These are phyloP conservation scores for Scaptomyza graminum DNA, from an alignment of 1,140 invertebrate genomes.

Conservation along the genomic window DNA sequence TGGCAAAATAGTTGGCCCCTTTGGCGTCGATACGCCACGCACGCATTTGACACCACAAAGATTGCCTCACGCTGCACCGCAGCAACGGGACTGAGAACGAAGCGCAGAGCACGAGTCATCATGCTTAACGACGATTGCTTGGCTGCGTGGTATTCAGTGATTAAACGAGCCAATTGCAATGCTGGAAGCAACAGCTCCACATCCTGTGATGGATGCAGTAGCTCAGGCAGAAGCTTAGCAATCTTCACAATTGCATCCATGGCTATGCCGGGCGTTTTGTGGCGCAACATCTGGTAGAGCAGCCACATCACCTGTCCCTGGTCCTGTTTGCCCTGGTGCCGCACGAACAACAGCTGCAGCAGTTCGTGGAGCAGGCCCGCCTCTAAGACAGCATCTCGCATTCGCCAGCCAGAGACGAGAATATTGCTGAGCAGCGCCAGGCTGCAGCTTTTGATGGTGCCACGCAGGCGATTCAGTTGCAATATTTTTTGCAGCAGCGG, in stretches of 20 bases:
- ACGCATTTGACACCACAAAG: slow-evolving; percentile 37
- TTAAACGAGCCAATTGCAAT: slow-evolving; percentile 35
- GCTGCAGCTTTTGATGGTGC: slow-evolving; percentile 21
- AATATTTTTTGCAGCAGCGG: slow-evolving; percentile 11
- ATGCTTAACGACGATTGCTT: slow-evolving; percentile 19
- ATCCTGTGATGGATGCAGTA: slow-evolving; percentile 23
- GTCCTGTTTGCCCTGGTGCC: not conserved
- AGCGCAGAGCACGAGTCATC: slow-evolving; percentile 7
- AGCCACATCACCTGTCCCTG: slow-evolving; percentile 34
- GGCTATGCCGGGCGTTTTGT: slow-evolving; percentile 32
- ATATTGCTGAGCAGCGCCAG: slow-evolving; percentile 43
- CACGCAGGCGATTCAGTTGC: not conserved
- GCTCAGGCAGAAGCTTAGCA: not conserved
- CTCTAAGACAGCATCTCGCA: slow-evolving; percentile 43
- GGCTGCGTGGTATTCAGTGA: slow-evolving; percentile 49
- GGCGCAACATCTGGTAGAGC: slow-evolving; percentile 44
- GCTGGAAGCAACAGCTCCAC: slow-evolving; percentile 23
- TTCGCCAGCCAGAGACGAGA: slow-evolving; percentile 31
- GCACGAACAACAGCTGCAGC: slow-evolving; percentile 2
- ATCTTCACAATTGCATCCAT: slow-evolving; percentile 16
- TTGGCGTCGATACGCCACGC: slow-evolving; percentile 16
- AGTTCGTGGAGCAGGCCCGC: slow-evolving; percentile 30
- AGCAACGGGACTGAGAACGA: slow-evolving; percentile 32
- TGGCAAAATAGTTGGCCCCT: slow-evolving; percentile 5
- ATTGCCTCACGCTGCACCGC: slow-evolving; percentile 45